A percentile compares a stretch with the other conserved stretches of the same genome.
These are phyloP conservation scores for Galaxea fascicularis DNA, from an alignment of 92 coral and sea anemone species.

Conservation along the genomic window DNA sequence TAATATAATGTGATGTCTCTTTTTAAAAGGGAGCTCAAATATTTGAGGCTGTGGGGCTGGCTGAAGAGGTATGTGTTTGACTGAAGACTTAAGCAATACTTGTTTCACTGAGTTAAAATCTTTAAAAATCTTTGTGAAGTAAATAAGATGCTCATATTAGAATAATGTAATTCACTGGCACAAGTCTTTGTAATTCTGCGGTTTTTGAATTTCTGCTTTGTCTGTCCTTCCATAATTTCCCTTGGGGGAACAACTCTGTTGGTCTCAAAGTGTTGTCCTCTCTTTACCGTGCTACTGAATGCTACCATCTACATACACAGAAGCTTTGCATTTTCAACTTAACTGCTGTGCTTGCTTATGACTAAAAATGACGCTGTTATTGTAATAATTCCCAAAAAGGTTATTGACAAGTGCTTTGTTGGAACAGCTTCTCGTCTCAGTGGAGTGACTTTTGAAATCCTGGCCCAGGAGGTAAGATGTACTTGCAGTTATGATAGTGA, in stretches of 20 bases:
- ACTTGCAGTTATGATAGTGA: neutral
- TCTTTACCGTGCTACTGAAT: neutral
- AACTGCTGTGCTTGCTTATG: too few relatives aligned
- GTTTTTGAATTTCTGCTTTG: too few relatives aligned
- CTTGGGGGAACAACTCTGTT: too few relatives aligned
- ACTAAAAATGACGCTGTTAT: neutral
- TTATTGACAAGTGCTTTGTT: constrained; percentile 92
- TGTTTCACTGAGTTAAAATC: too few relatives aligned
- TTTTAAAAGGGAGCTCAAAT: constrained; percentile 90
- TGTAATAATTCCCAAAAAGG: constrained; percentile 47
- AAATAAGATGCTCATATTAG: too few relatives aligned
- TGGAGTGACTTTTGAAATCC: constrained; percentile 90
- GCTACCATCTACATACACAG: too few relatives aligned
- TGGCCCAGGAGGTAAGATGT: constrained; percentile 87
- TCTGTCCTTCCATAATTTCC: too few relatives aligned
- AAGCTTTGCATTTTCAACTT: too few relatives aligned
- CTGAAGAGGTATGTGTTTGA: constrained; percentile 72
- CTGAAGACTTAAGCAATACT: neutral
- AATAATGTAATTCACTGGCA: too few relatives aligned
- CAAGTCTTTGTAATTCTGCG: too few relatives aligned
- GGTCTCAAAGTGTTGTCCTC: too few relatives aligned
- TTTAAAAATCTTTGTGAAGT: too few relatives aligned
- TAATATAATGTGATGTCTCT: neutral
- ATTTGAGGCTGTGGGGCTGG: constrained; percentile 97
- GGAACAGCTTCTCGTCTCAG: constrained; percentile 97